Evolutionary conservation across 2,888 invertebrate species (phyloP).

Genomic region (Calliphora vomitoria): DNA sequence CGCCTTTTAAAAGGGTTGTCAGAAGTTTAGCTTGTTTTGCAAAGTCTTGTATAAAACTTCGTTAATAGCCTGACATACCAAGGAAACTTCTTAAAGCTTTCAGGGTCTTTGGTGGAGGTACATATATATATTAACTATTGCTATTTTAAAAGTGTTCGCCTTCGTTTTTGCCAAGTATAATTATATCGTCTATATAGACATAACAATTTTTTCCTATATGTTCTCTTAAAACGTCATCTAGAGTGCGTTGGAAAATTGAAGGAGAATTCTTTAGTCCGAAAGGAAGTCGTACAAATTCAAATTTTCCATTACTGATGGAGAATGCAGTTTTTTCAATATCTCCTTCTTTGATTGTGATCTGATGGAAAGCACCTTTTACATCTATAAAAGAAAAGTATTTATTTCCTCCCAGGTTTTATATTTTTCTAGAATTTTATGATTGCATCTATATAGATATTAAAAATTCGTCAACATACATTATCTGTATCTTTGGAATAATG

Average conservation of each 20-base stretch:
- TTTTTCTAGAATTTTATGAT: too few species aligned
- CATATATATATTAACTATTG: too few species aligned
- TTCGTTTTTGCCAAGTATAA: background rate
- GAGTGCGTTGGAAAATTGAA: background rate
- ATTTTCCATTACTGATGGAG: background rate
- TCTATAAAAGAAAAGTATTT: too few species aligned
- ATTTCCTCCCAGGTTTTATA: too few species aligned
- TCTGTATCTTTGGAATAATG: too few species aligned
- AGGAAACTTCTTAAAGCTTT: background rate
- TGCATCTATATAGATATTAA: too few species aligned
- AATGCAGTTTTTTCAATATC: too few species aligned
- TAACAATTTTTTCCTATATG: too few species aligned
- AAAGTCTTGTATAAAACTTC: background rate
- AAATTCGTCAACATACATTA: too few species aligned
- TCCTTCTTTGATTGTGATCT: too few species aligned
- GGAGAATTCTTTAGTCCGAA: conserved; percentile 6
- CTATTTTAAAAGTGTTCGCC: too few species aligned
- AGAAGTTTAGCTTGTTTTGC: background rate
- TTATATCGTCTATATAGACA: background rate
- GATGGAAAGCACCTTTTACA: too few species aligned
- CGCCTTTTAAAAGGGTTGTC: background rate
- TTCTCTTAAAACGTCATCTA: background rate
- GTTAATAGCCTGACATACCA: conserved; percentile 10
- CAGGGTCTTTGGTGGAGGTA: background rate
- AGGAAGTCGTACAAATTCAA: background rate